Conservation (phyloP, 1,140 invertebrate species). For the Brevipalpus yothersi region DNA sequence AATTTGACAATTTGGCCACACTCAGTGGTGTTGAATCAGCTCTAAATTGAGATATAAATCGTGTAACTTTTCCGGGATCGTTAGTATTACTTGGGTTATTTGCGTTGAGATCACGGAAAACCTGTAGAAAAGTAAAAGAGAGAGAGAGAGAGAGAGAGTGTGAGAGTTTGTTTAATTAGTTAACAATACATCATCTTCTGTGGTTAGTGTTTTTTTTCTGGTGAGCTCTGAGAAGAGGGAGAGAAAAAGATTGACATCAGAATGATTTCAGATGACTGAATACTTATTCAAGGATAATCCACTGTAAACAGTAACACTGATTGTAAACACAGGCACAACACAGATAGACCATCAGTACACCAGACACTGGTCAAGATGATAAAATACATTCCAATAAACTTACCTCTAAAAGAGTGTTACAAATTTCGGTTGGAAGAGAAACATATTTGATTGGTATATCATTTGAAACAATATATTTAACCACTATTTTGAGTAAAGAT, state of each 20-base stretch:
- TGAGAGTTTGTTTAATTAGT: not conserved
- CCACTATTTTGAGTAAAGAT: not conserved
- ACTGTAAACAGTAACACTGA: not conserved
- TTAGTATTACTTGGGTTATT: not conserved
- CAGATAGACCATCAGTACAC: not conserved
- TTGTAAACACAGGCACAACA: not conserved
- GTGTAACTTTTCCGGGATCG: not conserved
- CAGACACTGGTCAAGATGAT: not conserved
- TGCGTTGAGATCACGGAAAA: not conserved
- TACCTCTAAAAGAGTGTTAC: conserved; percentile 5
- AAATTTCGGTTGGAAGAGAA: conserved; percentile 3
- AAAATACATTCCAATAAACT: not conserved
- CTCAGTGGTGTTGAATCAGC: not conserved
- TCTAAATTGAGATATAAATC: conserved; percentile 4
- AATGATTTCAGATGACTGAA: not conserved
- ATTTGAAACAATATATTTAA: conserved; percentile 2
- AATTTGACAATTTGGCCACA: not conserved
- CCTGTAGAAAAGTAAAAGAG: not conserved
- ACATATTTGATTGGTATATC: not conserved
- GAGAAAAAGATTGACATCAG: not conserved
- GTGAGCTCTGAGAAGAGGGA: not conserved
- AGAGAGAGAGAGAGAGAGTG: not conserved
- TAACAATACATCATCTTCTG: no score
- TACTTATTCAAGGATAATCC: not conserved
- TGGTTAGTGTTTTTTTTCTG: not conserved